Evolutionary conservation across 1,140 invertebrate genomes (phyloP).

Genomic region (Aphelenchoides besseyi): DNA sequence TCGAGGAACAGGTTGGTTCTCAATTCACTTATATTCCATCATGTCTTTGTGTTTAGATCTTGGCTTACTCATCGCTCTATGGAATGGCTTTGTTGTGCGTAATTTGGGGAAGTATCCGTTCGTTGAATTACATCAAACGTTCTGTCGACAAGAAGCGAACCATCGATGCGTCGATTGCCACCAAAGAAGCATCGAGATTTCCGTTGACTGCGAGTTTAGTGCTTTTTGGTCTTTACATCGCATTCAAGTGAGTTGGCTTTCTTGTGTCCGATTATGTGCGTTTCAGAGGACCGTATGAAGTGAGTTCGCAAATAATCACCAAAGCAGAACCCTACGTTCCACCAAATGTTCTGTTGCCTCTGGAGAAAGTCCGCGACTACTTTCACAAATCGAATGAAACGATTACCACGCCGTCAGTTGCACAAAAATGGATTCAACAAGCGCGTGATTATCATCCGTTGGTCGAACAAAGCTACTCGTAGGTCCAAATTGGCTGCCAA

Average conservation of each 20-base stretch:
- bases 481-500: background rate
- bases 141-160: conserved; percentile 34
- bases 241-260: conserved; percentile 49
- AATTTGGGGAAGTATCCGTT: conserved; percentile 50
- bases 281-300: conserved; percentile 17
- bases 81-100: conserved; percentile 52
- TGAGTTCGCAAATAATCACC: background rate
- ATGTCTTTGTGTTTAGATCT: conserved; percentile 26
- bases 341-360: conserved; percentile 11
- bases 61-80: conserved; percentile 51
- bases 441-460: conserved; percentile 24
- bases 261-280: conserved; percentile 11
- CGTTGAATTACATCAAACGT: conserved; percentile 39
- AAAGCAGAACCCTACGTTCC: conserved; percentile 26
- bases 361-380: conserved; percentile 22
- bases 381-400: conserved; percentile 14
- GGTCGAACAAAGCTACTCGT: conserved; percentile 17
- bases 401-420: background rate
- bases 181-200: conserved; percentile 39
- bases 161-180: conserved; percentile 50
- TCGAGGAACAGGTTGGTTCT: conserved; percentile 44
- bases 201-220: conserved; percentile 49
- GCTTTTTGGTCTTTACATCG: conserved; percentile 49
- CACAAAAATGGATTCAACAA: conserved; percentile 19
- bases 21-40: background rate